A percentile compares a stretch with the other conserved stretches of the same genome.
These are phyloP conservation scores for Pica pica DNA, from an alignment of 2,113 vertebrate species.

Conservation along the genomic window DNA sequence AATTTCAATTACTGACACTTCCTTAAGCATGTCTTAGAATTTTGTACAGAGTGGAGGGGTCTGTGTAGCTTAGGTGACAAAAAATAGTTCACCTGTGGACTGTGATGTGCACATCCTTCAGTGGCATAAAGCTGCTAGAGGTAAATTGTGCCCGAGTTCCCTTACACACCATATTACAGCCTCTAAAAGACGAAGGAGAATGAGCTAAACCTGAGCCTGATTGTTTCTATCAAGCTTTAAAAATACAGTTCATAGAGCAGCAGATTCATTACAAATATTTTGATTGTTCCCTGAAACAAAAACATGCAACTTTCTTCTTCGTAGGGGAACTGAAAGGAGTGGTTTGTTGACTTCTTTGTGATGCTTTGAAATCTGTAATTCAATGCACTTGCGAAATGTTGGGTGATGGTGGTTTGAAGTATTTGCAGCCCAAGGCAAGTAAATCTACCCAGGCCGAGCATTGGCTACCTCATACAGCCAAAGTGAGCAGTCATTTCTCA, in stretches of 20 bases:
- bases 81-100: not conserved
- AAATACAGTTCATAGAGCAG: not conserved
- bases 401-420: not conserved
- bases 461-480: not conserved
- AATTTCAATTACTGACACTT: not conserved
- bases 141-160: not conserved
- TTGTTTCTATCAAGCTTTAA: not conserved
- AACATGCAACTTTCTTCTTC: not conserved
- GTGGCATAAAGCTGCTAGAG: not conserved
- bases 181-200: not conserved
- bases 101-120: not conserved
- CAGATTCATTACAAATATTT: not conserved
- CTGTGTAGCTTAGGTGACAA: not conserved
- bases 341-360: not conserved
- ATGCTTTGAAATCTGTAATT: not conserved
- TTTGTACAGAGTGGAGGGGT: not conserved
- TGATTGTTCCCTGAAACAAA: not conserved
- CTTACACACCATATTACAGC: not conserved
- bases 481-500: not conserved
- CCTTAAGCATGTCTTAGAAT: not conserved
- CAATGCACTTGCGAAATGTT: not conserved
- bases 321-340: not conserved
- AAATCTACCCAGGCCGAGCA: not conserved
- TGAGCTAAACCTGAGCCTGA: not conserved
- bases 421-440: not conserved